Evolutionary conservation across 2,797 vertebrate genomes (phyloP).

Genomic region (Chrysocyon brachyurus): DNA sequence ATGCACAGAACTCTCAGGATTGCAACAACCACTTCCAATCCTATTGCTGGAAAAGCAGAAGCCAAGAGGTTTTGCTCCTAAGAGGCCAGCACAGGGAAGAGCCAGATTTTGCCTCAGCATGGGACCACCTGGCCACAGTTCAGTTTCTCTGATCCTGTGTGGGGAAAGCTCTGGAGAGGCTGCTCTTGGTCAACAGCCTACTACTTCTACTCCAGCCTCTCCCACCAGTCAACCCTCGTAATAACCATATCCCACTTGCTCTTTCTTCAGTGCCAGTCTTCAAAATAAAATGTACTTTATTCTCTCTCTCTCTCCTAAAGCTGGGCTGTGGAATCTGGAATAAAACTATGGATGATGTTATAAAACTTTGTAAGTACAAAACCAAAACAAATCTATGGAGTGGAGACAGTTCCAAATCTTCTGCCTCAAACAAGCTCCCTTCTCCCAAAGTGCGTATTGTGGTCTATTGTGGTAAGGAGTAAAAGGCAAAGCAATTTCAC

Average conservation of each 20-base stretch:
- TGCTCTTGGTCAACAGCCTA: neutral
- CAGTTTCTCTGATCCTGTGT: neutral
- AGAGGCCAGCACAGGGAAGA: neutral
- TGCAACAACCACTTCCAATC: neutral
- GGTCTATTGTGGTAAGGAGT: conserved; percentile 53
- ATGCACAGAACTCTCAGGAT: neutral
- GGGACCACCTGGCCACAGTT: neutral
- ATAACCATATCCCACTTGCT: neutral
- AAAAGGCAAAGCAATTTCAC: neutral
- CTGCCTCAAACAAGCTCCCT: conserved; percentile 27
- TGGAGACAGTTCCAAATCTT: neutral
- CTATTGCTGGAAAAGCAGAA: neutral
- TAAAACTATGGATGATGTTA: conserved; percentile 7
- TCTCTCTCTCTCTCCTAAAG: neutral
- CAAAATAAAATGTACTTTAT: neutral
- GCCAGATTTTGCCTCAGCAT: neutral
- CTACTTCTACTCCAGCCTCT: neutral
- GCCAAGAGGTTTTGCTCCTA: neutral
- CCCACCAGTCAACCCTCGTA: neutral
- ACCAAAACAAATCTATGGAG: conserved; percentile 20
- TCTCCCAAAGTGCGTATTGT: conserved; percentile 32
- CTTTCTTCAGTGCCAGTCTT: neutral
- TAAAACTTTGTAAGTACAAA: conserved; percentile 36
- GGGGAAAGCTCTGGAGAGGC: neutral
- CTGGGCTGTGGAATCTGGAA: neutral